Evolutionary conservation across 2,888 invertebrate genomes (phyloP).

Genomic region (Helobdella robusta): DNA sequence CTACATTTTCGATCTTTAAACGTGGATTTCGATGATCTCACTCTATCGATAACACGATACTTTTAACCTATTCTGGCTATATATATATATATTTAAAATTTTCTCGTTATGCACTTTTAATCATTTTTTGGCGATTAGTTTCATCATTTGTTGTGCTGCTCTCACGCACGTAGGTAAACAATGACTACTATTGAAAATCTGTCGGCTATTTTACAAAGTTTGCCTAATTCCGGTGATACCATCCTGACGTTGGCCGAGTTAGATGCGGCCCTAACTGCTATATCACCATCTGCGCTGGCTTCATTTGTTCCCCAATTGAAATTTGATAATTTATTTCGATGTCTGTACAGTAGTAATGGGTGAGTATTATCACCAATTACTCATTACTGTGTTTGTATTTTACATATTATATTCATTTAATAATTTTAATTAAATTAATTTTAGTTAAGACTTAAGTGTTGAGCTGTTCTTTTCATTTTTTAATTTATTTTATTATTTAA

Average conservation of each 20-base stretch:
- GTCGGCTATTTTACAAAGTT: slow-evolving; percentile 2
- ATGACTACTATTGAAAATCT: slow-evolving; percentile 20
- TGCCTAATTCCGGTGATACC: slow-evolving; percentile 18
- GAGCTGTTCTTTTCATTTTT: neutral
- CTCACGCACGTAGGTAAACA: too few relatives aligned
- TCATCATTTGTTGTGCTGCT: too few relatives aligned
- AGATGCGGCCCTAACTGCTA: neutral
- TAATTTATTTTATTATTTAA: neutral
- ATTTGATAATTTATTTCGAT: slow-evolving; percentile 8
- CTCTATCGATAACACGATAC: too few relatives aligned
- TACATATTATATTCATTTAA: neutral
- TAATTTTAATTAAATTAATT: neutral
- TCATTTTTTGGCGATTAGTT: too few relatives aligned
- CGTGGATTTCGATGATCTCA: too few relatives aligned
- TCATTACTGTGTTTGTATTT: too few relatives aligned
- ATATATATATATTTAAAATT: too few relatives aligned
- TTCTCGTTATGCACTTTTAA: too few relatives aligned
- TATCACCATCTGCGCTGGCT: slow-evolving; percentile 12
- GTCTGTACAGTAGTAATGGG: slow-evolving; percentile 1
- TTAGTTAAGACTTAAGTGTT: neutral
- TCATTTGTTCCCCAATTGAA: slow-evolving; percentile 10
- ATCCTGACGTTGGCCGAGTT: slow-evolving; percentile 11
- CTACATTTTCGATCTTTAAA: too few relatives aligned
- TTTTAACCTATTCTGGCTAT: too few relatives aligned
- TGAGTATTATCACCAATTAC: too few relatives aligned